Evolutionary conservation across 2,113 vertebrate species (phyloP), one percentile per base, ranked within the genome.

Genomic region (Myotis lucifugus): DNA sequence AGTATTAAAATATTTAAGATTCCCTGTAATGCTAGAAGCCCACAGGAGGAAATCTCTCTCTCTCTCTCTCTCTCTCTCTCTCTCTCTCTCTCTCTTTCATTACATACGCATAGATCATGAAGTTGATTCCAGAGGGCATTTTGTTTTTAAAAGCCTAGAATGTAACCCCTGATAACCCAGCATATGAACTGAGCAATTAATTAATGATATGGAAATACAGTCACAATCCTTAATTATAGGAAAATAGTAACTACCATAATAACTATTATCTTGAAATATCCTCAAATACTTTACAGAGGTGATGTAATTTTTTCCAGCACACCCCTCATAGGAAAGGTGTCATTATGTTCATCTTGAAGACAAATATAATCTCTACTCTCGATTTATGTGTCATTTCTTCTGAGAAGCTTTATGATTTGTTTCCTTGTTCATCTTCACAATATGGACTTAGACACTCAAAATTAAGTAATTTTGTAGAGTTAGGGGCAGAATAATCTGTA

Each of bases 331-430:
- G 66, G 59, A 93, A 97, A 88, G 93, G 54, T 93, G 46, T 93
- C 84, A 94, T 85, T 94, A 90, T 91, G 96, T 88, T 77, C 67
- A 93, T 69, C 87, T 85, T 90, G 79, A 89, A 93, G 77, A 95
- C 27, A 91, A 95, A 92, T 91, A 34, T 40, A 76, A 72, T 85
- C 54, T 61, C 93, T 82, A 27, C 40, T 95, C 76, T 85, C 1
- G 0, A 88, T 90, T 92, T 74, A 15, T 52, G 85, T 95, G 91
- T 52, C 52, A 84, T 82, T 85, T 91, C 79, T 94, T 87, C 64
- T 73, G 72, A 93, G 61, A 87, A 88, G 54, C 32, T 93, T 89
- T 50, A 54, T 87, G 90, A 66, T 96, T 81, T 93, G 89, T 90
- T 94, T 95, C 82, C 84, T 72, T 84, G 25, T 81, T 96, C 27